Base-by-base conservation (phyloP, 2,113 vertebrate genomes). In the Bambusicola thoracicus region DNA sequence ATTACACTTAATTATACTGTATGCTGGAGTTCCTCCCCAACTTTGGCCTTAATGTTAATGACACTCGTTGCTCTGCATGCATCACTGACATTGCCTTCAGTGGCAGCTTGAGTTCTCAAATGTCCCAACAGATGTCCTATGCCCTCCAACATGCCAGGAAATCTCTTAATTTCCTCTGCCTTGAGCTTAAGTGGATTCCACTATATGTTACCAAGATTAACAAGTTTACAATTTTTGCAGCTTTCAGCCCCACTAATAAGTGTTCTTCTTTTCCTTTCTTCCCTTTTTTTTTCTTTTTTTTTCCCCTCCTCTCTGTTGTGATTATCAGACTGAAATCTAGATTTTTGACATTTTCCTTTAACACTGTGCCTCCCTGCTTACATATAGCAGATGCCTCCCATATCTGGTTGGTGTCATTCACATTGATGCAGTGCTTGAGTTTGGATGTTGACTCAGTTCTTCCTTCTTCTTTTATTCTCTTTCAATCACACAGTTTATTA, bases 1-100 rank as follows among this genome's bases (percentile, higher is more conserved):
- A 91, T 96, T 94, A 83, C 59, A 70, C 63, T 85, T 95, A 94
- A 96, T 93, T 80, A 80, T 20, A 38, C 49, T 8, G 8, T 84
- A 29, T 55, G 55, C 65, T 87, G 82, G 82, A 94, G 68, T 34
- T 81, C 46, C 76, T 95, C 41, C 94, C 92, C 87, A 88, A 34
- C 44, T 91, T 87, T 67, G 87, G 55, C 76, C 10, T 1, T 90
- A 92, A 91, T 2, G 15, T 8, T 83, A 46, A 44, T 80, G 72
- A 32, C 0, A 32, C 5, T 11, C 2, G 0, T 13, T 77, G 62
- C 44, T 89, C 67, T 62, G 79, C 72, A 58, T 65, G 89, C 70
- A 53, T 48, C 66, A 61, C 34, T 79, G 66, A 56, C 51, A 19
- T 36, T 43, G 56, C 0, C 0, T 61, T 91, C 81, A 69, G 58